Percentiles rank a stretch among this genome's conserved stretches.
Evolutionary conservation across 2,888 invertebrate genomes (phyloP).

Genomic region (Steromphala cineraria): DNA sequence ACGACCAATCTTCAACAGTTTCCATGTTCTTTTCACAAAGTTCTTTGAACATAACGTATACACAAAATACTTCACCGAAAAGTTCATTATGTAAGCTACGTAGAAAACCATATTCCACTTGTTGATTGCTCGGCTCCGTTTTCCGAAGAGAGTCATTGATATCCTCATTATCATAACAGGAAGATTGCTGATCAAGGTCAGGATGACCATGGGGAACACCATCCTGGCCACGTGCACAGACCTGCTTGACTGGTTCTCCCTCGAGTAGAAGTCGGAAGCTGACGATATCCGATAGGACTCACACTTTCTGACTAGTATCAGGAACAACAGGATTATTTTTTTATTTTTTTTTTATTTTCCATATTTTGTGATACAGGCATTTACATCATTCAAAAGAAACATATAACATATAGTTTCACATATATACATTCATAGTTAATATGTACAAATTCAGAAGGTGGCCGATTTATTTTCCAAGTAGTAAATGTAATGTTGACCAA

Average conservation of each 20-base stretch:
- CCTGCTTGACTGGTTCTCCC: not conserved
- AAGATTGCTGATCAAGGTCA: slow-evolving; percentile 31
- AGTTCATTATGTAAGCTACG: slow-evolving; percentile 29
- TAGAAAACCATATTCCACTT: slow-evolving; percentile 27
- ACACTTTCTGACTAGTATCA: slow-evolving; percentile 52
- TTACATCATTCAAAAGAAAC: too few relatives aligned
- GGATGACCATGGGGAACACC: slow-evolving; percentile 33
- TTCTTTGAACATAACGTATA: slow-evolving; percentile 35
- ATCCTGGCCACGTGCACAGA: slow-evolving; percentile 33
- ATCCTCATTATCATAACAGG: slow-evolving; percentile 32
- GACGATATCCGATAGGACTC: slow-evolving; percentile 48
- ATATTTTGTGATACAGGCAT: too few relatives aligned
- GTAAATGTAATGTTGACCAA: too few relatives aligned
- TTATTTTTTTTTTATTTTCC: too few relatives aligned
- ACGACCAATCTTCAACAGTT: not conserved
- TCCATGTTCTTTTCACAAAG: slow-evolving; percentile 28
- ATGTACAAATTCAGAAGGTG: too few relatives aligned
- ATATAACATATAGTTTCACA: too few relatives aligned
- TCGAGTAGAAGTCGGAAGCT: slow-evolving; percentile 14
- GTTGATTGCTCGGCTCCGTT: not conserved
- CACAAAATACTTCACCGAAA: slow-evolving; percentile 34
- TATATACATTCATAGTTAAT: too few relatives aligned
- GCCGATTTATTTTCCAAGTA: too few relatives aligned
- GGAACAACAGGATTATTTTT: slow-evolving; percentile 47
- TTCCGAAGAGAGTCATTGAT: slow-evolving; percentile 7